A percentile compares a stretch with the other conserved stretches of the same genome.
Conservation (phyloP, 2,797 vertebrate genomes). For the Etheostoma nigrum region DNA sequence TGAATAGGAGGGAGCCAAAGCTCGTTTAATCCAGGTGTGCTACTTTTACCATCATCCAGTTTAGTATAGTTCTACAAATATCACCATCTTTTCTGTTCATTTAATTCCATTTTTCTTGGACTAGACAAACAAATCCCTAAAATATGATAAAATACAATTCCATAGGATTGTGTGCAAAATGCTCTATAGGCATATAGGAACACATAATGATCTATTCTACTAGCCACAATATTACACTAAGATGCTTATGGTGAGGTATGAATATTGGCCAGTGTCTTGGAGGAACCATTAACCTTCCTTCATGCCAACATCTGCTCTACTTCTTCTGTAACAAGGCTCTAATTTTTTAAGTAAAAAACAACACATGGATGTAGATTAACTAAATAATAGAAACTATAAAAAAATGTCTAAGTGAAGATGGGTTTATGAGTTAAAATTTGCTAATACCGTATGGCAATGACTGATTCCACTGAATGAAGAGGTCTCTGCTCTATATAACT, state of each 20-base stretch:
- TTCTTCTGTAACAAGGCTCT: conserved; percentile 32
- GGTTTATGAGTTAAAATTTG: conserved; percentile 30
- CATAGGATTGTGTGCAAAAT: conserved; percentile 85
- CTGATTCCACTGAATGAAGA: conserved; percentile 54
- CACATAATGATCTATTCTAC: conserved; percentile 66
- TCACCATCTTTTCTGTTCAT: conserved; percentile 34
- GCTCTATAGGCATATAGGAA: conserved; percentile 72
- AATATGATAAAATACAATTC: conserved; percentile 79
- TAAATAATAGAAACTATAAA: conserved; percentile 42
- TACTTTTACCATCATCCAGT: conserved; percentile 64
- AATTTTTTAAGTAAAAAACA: conserved; percentile 20
- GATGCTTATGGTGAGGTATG: conserved; percentile 76
- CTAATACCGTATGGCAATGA: conserved; percentile 58
- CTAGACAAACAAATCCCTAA: conserved; percentile 53
- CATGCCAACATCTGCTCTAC: conserved; percentile 37
- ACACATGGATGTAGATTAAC: conserved; percentile 36
- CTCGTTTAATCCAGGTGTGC: conserved; percentile 67
- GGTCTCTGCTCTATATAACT: conserved; percentile 41
- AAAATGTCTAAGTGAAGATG: conserved; percentile 46
- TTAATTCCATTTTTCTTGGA: conserved; percentile 35
- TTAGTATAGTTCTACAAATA: conserved; percentile 50
- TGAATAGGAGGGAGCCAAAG: conserved; percentile 55
- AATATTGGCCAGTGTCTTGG: conserved; percentile 57
- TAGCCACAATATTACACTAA: conserved; percentile 58
- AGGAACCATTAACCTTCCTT: conserved; percentile 59